Conservation (phyloP, 2,888 invertebrate species). For the Linnaemya vulpina region DNA sequence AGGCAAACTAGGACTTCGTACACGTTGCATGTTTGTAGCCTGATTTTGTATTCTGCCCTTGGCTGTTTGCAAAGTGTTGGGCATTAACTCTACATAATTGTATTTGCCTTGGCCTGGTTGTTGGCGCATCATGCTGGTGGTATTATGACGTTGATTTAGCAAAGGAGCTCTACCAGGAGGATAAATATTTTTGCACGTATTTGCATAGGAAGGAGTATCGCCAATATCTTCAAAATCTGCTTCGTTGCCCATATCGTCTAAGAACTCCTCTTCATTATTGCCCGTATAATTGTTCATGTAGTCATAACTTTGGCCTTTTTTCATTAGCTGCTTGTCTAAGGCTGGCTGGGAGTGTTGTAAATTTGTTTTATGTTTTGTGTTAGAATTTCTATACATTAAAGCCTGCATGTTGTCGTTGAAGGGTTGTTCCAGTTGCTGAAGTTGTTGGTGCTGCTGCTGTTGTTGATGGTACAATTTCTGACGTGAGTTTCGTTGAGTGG, state of each 20-base stretch:
- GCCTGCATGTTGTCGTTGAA: conserved; percentile 41
- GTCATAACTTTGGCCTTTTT: conserved; percentile 77
- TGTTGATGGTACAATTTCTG: conserved; percentile 73
- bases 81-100: conserved; percentile 77
- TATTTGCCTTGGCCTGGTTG: conserved; percentile 72
- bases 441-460: conserved; percentile 64
- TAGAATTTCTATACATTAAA: conserved; percentile 3
- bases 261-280: conserved; percentile 48
- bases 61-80: conserved; percentile 78
- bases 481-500: conserved; percentile 72
- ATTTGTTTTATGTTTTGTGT: conserved; percentile 7
- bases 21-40: conserved; percentile 71
- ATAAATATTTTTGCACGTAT: conserved; percentile 74
- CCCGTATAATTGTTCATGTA: conserved; percentile 77
- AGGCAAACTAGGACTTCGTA: conserved; percentile 88
- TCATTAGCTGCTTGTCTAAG: conserved; percentile 66
- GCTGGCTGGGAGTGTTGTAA: conserved; percentile 55
- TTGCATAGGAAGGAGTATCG: conserved; percentile 70
- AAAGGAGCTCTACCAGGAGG: conserved; percentile 73
- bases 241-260: conserved; percentile 73
- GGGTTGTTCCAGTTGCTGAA: conserved; percentile 59
- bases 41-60: conserved; percentile 79
- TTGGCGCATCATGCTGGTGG: conserved; percentile 72
- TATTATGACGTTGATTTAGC: conserved; percentile 75
- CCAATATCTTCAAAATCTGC: conserved; percentile 77